These are phyloP conservation scores for Apotomis betuletana DNA, from an alignment of 2,888 invertebrate species.

Conservation along the genomic window DNA sequence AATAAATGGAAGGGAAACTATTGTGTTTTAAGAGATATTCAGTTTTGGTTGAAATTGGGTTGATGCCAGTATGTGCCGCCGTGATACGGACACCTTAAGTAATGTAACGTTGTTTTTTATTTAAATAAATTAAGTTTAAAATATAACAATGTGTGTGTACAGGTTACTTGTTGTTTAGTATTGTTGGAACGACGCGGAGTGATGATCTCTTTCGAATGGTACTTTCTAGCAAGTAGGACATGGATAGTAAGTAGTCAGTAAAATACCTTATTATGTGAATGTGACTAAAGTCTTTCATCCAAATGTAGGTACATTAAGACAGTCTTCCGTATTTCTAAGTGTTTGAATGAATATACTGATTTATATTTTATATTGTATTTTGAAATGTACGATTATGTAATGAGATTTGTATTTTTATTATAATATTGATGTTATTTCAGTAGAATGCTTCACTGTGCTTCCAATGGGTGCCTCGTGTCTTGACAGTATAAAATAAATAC, in stretches of 20 bases:
- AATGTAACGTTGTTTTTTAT: conserved; percentile 1
- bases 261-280: conserved; percentile 1
- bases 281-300: conserved; percentile 36
- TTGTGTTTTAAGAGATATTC: too few relatives aligned
- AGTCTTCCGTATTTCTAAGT: conserved; percentile 35
- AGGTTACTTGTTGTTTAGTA: conserved; percentile 50
- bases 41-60: too few relatives aligned
- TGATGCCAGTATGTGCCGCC: too few relatives aligned
- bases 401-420: conserved; percentile 36
- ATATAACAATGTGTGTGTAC: conserved; percentile 36
- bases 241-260: conserved; percentile 27
- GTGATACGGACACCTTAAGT: not conserved
- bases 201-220: conserved; percentile 68
- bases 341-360: conserved; percentile 28
- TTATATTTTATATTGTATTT: conserved; percentile 30
- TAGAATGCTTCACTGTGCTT: conserved; percentile 26
- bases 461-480: conserved; percentile 28
- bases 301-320: conserved; percentile 32
- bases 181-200: conserved; percentile 49
- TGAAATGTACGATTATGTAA: conserved; percentile 29
- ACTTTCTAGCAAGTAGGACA: conserved; percentile 48
- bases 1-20: too few relatives aligned
- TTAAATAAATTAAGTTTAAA: conserved; percentile 37
- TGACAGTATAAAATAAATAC: conserved; percentile 8
- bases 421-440: conserved; percentile 24